These are phyloP conservation scores for Troglohyphantes excavatus DNA, from an alignment of 2,888 invertebrate species.

Conservation along the genomic window DNA sequence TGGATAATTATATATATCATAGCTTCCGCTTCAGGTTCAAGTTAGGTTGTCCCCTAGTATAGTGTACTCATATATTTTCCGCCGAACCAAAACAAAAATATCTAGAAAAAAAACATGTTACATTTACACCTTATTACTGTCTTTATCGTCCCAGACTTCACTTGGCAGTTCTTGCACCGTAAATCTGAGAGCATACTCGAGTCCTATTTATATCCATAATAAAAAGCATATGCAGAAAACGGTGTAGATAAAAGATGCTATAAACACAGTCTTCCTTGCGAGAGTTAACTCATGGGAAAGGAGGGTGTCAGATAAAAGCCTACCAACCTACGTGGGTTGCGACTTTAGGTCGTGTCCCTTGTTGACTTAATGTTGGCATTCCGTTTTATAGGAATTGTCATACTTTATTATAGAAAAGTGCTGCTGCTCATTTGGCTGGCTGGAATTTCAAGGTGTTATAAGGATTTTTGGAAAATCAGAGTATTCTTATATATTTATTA, in stretches of 20 bases:
- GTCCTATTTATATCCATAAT: constrained; percentile 46
- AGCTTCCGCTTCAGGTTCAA: no score
- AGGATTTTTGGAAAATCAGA: no score
- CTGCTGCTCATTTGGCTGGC: background rate
- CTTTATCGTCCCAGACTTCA: constrained; percentile 4
- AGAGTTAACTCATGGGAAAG: constrained; percentile 38
- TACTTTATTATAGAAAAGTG: constrained; percentile 46
- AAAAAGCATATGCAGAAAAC: constrained; percentile 56
- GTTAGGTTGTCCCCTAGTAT: no score
- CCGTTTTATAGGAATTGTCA: constrained; percentile 56
- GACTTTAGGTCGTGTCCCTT: constrained; percentile 13
- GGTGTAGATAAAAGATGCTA: constrained; percentile 40
- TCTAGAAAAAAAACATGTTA: no score
- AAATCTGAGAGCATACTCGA: constrained; percentile 25
- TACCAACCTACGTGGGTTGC: constrained; percentile 33
- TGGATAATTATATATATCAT: no score
- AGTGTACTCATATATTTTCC: no score
- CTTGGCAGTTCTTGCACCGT: constrained; percentile 19
- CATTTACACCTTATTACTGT: background rate
- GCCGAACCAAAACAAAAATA: no score
- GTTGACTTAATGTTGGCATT: background rate
- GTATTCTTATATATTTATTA: no score
- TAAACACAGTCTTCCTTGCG: constrained; percentile 47
- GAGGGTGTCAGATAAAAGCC: constrained; percentile 31
- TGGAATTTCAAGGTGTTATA: no score